Base-by-base conservation (phyloP, 2,888 invertebrate species). In the Pterostichus madidus region DNA sequence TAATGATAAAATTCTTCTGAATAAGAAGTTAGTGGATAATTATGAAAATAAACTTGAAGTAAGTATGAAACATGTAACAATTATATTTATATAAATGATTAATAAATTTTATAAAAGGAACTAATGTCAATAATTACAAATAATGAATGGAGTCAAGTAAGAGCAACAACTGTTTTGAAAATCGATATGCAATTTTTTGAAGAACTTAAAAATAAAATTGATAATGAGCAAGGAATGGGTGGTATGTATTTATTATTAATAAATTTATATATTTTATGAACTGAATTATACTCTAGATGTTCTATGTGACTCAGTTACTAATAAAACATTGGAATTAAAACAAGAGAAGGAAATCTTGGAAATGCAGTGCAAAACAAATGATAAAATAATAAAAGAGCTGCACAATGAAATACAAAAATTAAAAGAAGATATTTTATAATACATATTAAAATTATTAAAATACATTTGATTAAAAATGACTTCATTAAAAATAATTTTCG, bases 111-210 rank as follows among this genome's bases (percentile, higher is more conserved):
- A 44, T 39, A 31, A 11, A 5, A 80, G 80, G 44, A 56, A 32
- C 17, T 71, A 7, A 39, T 56, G 11, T n/a, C 80, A 24, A 15
- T 56, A 56, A 24, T 13, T 13, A 46, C 15, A 46, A 59, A 81
- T 11, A 39, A 49, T 46, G 31, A 75, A 15, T 81, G 81, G 81
- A 71, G 53, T 31, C 73, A 75, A 59, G 32, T 31, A 24, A 81
- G 61, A 32, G 81, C 81, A n/a, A 53, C 49, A 75, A 75, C 24
- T 13, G 46, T 81, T 0, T 44, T 56, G 5, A 56, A 75, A 49
- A 24, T 75, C 8, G 75, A 75, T 59, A 7, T 35, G 7, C 56
- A 81, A 32, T 75, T 31, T 75, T 11, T 75, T 5, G 46, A 64
- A 32, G 10, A 56, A 39, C 35, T 35, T 39, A 10, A 44, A 35